Base-by-base conservation (phyloP, 2,888 invertebrate genomes). In the Pegoplata infirma region DNA sequence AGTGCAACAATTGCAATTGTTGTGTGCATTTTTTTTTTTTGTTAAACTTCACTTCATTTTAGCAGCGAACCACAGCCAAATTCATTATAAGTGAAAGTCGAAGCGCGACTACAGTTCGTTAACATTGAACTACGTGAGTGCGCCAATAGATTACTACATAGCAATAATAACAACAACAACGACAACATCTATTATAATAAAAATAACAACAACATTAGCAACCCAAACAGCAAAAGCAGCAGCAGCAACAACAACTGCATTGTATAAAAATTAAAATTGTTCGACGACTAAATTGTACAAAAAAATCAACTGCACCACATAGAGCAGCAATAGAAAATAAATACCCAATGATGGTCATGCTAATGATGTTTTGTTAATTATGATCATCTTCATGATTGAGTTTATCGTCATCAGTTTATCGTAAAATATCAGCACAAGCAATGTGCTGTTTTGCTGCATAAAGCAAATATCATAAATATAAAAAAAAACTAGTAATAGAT, bases 71-170 rank as follows among this genome's bases (percentile, higher is more conserved):
- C 82, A 82, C 83, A 84, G 87, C 87, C 87, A 86, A 87, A 87
- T 85, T 85, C 87, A 87, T 85, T 87, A 84, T 83, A 87, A 87
- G 87, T 87, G 87, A 87, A 87, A 87, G 87, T 87, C 87, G 83
- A 81, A 82, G 82, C 78, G 76, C 80, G 82, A 69, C 80, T 82
- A 81, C 73, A 87, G 87, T 87, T 87, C 87, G 87, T 87, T 87
- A 87, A 87, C 87, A 87, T 87, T 87, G 87, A 87, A 87, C 87
- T 87, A 87, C 86, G 87, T 86, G 84, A 83, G 81, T 80, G 81
- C 76, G 75, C 75, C 76, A 76, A 76, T 75, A 74, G 68, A 77
- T 77, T 77, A 77, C 66, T 64, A 49, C 53, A 64, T 76, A 58
- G 64, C 55, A 58, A 32, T 51, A 49, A 58, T 36, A 66, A 74